phyloP scores from a whole-genome alignment of 2,113 vertebrate genomes.

The Ophthalmolycus amberensis region DNA sequence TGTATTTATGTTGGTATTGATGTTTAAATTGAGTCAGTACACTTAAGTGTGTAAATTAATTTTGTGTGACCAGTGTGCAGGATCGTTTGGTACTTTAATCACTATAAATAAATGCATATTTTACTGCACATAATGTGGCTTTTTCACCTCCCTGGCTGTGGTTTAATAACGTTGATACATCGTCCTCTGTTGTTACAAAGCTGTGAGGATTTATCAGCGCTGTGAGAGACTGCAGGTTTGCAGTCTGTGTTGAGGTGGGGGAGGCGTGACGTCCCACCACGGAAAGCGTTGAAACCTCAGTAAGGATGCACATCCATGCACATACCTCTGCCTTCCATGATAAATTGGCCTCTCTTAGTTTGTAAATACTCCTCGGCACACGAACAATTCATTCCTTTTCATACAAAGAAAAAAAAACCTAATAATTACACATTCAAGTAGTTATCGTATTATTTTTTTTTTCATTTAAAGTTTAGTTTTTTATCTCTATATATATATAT shows the following conservation, averaged over 20 bases:
- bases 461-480: too few relatives aligned
- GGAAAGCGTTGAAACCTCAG: constrained; percentile 18
- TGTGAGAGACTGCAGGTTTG: background rate
- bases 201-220: background rate
- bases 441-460: too few relatives aligned
- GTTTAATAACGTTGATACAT: constrained; percentile 5
- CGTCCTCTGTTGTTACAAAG: background rate
- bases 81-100: constrained; percentile 66
- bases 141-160: background rate
- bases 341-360: constrained; percentile 3
- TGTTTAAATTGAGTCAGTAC: constrained; percentile 20
- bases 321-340: constrained; percentile 33
- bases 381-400: constrained; percentile 16
- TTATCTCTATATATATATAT: too few relatives aligned
- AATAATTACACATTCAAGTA: too few relatives aligned
- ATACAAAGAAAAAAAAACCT: background rate
- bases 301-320: background rate
- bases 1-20: constrained; percentile 62
- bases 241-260: background rate
- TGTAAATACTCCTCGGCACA: constrained; percentile 12
- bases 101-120: constrained; percentile 81
- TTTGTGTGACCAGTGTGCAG: constrained; percentile 47
- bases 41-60: constrained; percentile 42
- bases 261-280: background rate
- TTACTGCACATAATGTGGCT: constrained; percentile 63